phyloP scores from a whole-genome alignment of 2,113 vertebrate species.

The Rhinogobius similis region DNA sequence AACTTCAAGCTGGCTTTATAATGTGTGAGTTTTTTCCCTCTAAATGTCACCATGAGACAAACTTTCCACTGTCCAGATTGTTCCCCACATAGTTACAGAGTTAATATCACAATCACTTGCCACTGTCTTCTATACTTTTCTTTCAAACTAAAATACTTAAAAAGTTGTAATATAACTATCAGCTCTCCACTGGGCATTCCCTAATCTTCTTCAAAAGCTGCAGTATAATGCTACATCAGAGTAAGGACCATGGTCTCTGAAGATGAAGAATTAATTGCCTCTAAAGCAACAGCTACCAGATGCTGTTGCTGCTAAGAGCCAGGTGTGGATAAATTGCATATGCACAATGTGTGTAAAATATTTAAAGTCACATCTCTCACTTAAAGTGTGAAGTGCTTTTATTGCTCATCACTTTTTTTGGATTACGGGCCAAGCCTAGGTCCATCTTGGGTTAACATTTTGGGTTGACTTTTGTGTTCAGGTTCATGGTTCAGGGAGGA shows the following conservation, averaged over 20 bases:
- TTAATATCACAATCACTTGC: not conserved
- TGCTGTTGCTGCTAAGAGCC: constrained; percentile 75
- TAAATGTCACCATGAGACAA: not conserved
- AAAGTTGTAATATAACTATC: not conserved
- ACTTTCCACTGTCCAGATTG: not conserved
- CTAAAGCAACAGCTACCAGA: constrained; percentile 79
- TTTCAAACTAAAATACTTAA: not conserved
- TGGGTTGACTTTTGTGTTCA: constrained; percentile 34
- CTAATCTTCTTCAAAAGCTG: constrained; percentile 17
- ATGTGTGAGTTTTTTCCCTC: not conserved
- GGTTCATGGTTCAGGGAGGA: constrained; percentile 31
- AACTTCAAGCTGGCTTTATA: not conserved
- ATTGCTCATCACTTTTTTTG: constrained; percentile 76
- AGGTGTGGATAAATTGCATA: constrained; percentile 79
- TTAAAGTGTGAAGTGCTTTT: constrained; percentile 79
- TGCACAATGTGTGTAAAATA: constrained; percentile 80
- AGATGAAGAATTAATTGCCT: constrained; percentile 76
- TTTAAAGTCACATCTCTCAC: constrained; percentile 82
- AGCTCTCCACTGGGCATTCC: not conserved
- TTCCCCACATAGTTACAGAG: not conserved
- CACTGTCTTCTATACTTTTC: not conserved
- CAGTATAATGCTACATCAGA: constrained; percentile 47
- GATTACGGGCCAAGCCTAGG: constrained; percentile 40
- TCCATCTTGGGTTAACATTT: not conserved
- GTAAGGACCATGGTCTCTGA: constrained; percentile 53